Base-by-base conservation (phyloP, 37 sponge, comb jelly and placozoan species). In the Cliona cf. orientalis region DNA sequence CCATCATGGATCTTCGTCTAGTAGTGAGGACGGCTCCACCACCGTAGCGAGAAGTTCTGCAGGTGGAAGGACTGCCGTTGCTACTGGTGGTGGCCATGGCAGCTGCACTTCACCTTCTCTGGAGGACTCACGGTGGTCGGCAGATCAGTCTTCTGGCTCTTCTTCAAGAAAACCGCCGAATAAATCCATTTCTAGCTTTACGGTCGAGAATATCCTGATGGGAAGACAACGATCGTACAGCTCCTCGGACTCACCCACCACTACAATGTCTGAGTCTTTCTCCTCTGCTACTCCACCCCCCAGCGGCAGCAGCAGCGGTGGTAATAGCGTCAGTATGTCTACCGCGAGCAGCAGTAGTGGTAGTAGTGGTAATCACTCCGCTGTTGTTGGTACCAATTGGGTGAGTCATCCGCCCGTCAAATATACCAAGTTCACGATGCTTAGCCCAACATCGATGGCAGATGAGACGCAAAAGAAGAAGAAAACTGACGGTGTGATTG, bases 401-500 rank as follows among this genome's bases (percentile, higher is more conserved):
- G 64, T 64, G n/a, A 79, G 66, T 58, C 87, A 80, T 36, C 80
- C 87, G 33, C 78, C 85, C 2, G 78, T 85, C 23, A 68, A 77
- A 45, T 85, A 85, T 57, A 85, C 85, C 63, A 85, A 85, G 60
- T 85, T 78, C 71, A 85, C 85, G 28, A 77, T 85, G 60, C 42
- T 85, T 3, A 86, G 80, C 32, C 72, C 87, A 22, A 37, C 55
- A 2, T 65, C 80, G 2, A 86, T 79, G 66, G 49, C 61, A 14
- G 61, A 31, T 43, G 82, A 71, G 2, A 28, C 34, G 4, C 39
- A 61, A 31, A 72, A 61, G 49, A 82, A 56, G 72, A 82, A 56
- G 37, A 75, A 41, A 29, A 23, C 41, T 9, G 22, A 38, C 22
- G 28, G 33, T 49, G 76, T 59, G 2, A 28, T 26, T 75, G 26